Percentiles rank a stretch among this genome's conserved stretches.
Evolutionary conservation across 2,113 vertebrate genomes (phyloP).

Genomic region (Tupaia tana): DNA sequence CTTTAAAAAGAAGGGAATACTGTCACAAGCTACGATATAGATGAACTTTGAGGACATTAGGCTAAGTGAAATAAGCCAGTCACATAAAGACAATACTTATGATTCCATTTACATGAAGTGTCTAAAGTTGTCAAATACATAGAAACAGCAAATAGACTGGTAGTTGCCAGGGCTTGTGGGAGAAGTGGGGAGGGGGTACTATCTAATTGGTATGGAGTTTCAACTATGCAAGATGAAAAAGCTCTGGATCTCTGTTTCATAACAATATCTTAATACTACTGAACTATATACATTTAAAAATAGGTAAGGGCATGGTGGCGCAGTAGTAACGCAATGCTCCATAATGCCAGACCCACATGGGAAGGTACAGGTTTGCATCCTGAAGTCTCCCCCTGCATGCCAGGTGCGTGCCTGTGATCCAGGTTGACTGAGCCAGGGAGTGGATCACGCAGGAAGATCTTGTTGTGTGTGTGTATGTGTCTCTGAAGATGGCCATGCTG

Average conservation of each 20-base stretch:
- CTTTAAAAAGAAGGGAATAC: neutral
- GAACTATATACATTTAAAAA: constrained; percentile 28
- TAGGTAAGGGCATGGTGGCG: neutral
- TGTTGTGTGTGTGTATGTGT: too few species aligned
- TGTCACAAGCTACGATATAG: neutral
- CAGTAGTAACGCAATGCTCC: too few species aligned
- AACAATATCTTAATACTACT: neutral
- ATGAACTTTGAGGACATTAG: neutral
- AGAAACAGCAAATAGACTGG: neutral
- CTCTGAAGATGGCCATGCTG: too few species aligned
- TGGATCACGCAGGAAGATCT: too few species aligned
- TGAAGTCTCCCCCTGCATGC: too few species aligned
- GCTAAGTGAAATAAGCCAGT: neutral
- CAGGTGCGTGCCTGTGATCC: too few species aligned
- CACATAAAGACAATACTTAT: neutral
- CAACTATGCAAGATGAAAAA: constrained; percentile 18
- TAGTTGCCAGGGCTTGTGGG: neutral
- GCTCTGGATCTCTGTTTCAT: neutral
- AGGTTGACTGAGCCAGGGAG: too few species aligned
- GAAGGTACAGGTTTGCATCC: too few species aligned
- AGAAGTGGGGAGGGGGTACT: neutral
- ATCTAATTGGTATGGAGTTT: neutral
- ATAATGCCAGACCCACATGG: too few species aligned
- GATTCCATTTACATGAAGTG: neutral
- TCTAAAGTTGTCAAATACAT: neutral